Base-by-base conservation (phyloP, 2,888 invertebrate genomes). In the Drosophila robusta region DNA sequence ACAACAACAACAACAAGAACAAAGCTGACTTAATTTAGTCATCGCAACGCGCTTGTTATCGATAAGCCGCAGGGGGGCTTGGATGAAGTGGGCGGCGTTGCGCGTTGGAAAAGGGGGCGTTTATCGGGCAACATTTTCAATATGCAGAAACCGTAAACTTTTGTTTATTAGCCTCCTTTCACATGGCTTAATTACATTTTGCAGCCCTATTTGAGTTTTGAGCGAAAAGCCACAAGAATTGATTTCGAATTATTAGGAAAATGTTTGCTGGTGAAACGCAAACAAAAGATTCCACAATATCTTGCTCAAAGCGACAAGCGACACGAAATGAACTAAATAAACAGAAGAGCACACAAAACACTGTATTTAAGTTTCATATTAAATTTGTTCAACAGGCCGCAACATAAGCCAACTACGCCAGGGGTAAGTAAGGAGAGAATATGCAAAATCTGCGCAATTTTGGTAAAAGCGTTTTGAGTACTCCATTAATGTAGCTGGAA, bases 21-120 rank as follows among this genome's bases (percentile, higher is more conserved):
- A 60, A 55, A 50, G 61, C 62, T 50, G 58, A 68, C 68, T 81
- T 82, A 81, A 87, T 87, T 84, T 81, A 84, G 84, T 69, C 81
- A 87, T 75, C 87, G 75, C 79, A 70, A 74, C 64, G 66, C 64
- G 65, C 70, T 56, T 66, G 69, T 78, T 78, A 78, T 68, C 58
- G 75, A 80, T 78, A 80, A 78, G 71, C 64, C 29, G 29, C 29
- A 29, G 8, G 29, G 29, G 29, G 9, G 29, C 2, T 29, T 9
- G 14, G 14, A 4, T 16, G n/a, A 0, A 8, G 14, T 32, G 22
- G 41, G 14, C 16, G 11, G 16, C 2, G 36, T 29, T 18, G 18
- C 1, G 18, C 18, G 18, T 18, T 18, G 18, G 29, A 6, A 4
- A 14, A 24, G 32, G 14, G 3, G 2, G 5, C 3, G 22, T 12